Percentiles rank a stretch among this genome's conserved stretches.
Evolutionary conservation across 2,888 invertebrate genomes (phyloP).

Genomic region (Patella ulyssiponensis): DNA sequence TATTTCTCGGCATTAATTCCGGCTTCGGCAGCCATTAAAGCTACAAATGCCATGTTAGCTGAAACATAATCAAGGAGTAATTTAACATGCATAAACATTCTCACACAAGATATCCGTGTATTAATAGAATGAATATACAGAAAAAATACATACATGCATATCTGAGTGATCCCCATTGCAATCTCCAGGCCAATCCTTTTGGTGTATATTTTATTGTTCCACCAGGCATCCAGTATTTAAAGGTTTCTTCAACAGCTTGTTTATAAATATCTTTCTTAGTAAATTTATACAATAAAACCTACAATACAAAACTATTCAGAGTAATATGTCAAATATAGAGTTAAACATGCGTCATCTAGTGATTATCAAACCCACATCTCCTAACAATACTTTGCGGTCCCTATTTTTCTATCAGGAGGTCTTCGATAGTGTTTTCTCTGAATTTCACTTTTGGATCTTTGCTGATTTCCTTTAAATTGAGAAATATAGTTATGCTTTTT

Average conservation of each 20-base stretch:
- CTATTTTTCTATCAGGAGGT: too few species aligned
- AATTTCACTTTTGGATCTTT: too few species aligned
- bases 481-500: not conserved
- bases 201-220: constrained; percentile 31
- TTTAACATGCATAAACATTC: too few species aligned
- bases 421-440: too few species aligned
- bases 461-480: too few species aligned
- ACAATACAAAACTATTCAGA: not conserved
- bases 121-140: too few species aligned
- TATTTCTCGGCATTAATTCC: constrained; percentile 50
- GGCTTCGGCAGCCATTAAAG: constrained; percentile 57
- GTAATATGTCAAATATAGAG: too few species aligned
- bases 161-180: constrained; percentile 37
- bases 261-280: constrained; percentile 49
- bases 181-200: constrained; percentile 33
- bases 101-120: too few species aligned
- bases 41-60: constrained; percentile 59
- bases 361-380: too few species aligned
- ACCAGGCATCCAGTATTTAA: constrained; percentile 30
- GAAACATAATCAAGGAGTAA: not conserved
- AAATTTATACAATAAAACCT: constrained; percentile 46
- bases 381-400: too few species aligned
- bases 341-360: too few species aligned
- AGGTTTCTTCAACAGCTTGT: constrained; percentile 24
- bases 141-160: constrained; percentile 24